These are phyloP conservation scores for Sinopyrophorus schimmeli DNA, from an alignment of 2,888 invertebrate species.

Conservation along the genomic window DNA sequence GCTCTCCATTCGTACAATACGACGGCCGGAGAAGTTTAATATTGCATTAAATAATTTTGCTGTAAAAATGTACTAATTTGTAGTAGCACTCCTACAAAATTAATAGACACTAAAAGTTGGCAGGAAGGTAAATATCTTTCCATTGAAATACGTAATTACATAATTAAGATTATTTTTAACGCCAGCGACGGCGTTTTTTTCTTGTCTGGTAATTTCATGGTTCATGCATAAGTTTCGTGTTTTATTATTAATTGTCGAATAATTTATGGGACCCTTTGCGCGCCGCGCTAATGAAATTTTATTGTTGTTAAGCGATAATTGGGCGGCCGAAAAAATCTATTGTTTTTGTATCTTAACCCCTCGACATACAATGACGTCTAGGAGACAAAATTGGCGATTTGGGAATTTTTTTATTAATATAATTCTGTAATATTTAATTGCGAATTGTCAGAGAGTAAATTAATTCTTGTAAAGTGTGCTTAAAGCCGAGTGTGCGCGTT, in stretches of 20 bases:
- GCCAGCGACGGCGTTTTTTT: slow-evolving; percentile 18
- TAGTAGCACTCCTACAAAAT: slow-evolving; percentile 19
- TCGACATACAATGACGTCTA: no score
- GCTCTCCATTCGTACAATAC: no score
- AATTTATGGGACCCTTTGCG: slow-evolving; percentile 14
- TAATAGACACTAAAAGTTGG: slow-evolving; percentile 10
- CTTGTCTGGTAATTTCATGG: slow-evolving; percentile 21
- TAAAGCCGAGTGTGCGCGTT: no score
- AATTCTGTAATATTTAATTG: no score
- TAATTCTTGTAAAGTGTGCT: no score
- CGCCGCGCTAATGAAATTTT: slow-evolving; percentile 7
- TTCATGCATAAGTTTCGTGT: slow-evolving; percentile 25
- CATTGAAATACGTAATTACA: slow-evolving; percentile 24
- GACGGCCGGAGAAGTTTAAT: slow-evolving; percentile 10
- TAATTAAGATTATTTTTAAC: slow-evolving; percentile 26
- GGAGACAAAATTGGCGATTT: no score
- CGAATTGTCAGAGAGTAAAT: no score
- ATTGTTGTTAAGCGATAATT: no score
- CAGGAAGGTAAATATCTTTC: slow-evolving; percentile 24
- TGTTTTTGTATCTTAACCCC: no score
- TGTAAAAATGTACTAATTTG: slow-evolving; percentile 23
- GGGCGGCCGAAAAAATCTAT: no score
- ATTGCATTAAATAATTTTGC: slow-evolving; percentile 18
- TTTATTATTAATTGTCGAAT: slow-evolving; percentile 17
- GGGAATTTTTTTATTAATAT: no score